A percentile compares a stretch with the other conserved stretches of the same genome.
Evolutionary conservation across 2,888 invertebrate genomes (phyloP).

Genomic region (Matsumyia berberina): DNA sequence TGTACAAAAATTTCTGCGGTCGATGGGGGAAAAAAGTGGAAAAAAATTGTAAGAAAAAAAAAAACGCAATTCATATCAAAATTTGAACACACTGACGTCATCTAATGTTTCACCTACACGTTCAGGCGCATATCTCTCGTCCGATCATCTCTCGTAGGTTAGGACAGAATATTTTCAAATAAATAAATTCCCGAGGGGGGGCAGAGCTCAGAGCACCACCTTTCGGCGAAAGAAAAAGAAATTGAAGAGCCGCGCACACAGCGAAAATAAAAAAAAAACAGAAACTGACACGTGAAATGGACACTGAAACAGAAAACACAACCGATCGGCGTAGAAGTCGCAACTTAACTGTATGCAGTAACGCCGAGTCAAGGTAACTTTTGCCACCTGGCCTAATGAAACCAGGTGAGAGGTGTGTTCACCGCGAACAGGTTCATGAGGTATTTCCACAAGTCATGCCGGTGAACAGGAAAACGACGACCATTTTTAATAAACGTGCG

Average conservation of each 20-base stretch:
- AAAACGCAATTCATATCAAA: conserved; percentile 28
- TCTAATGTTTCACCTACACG: conserved; percentile 20
- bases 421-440: conserved; percentile 51
- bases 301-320: conserved; percentile 62
- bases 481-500: conserved; percentile 64
- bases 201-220: conserved; percentile 16
- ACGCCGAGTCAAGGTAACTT: conserved; percentile 52
- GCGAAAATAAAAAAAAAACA: conserved; percentile 12
- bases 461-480: conserved; percentile 53
- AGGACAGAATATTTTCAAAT: conserved; percentile 49
- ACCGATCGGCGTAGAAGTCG: conserved; percentile 65
- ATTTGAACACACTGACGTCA: conserved; percentile 47
- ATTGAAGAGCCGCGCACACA: too few species aligned
- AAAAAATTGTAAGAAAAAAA: conserved; percentile 4
- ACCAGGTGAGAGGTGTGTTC: conserved; percentile 68
- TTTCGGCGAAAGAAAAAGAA: conserved; percentile 14
- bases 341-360: conserved; percentile 63
- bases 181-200: conserved; percentile 16
- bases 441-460: conserved; percentile 22
- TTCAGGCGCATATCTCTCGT: conserved; percentile 8
- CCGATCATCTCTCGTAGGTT: too few species aligned
- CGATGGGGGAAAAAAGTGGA: neutral
- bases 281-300: conserved; percentile 35
- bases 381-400: conserved; percentile 59
- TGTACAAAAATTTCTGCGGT: conserved; percentile 50